These are phyloP conservation scores for Planiliza haematocheilus DNA, from an alignment of 2,113 vertebrate genomes.

Conservation along the genomic window DNA sequence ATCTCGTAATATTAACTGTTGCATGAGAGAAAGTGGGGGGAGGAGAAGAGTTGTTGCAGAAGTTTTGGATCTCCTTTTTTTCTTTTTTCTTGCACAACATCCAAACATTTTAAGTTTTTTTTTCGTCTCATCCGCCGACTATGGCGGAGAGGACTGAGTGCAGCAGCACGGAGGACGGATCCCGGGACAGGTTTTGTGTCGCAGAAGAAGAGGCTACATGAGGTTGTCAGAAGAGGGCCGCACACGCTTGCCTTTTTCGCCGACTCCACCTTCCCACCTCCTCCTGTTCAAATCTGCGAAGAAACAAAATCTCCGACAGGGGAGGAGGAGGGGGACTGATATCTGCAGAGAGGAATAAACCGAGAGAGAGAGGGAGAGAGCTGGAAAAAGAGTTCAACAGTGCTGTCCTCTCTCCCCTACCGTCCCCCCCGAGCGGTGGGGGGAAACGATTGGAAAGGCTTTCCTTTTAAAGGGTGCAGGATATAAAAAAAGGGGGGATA, in stretches of 20 bases:
- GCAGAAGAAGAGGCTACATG: slow-evolving; percentile 80
- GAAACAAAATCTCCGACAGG: slow-evolving; percentile 77
- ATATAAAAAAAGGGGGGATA: slow-evolving; percentile 68
- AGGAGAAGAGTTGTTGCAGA: no score
- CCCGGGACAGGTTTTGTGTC: slow-evolving; percentile 71
- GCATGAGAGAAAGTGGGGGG: slow-evolving; percentile 51
- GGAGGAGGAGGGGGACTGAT: slow-evolving; percentile 73
- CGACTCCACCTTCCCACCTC: slow-evolving; percentile 82
- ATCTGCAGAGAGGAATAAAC: slow-evolving; percentile 68
- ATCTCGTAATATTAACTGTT: slow-evolving; percentile 59
- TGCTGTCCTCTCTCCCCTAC: slow-evolving; percentile 78
- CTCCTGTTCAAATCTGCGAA: slow-evolving; percentile 80
- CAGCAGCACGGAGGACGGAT: slow-evolving; percentile 67
- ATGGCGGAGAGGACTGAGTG: slow-evolving; percentile 76
- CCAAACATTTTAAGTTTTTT: no score
- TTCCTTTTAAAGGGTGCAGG: slow-evolving; percentile 34
- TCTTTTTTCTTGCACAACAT: neutral
- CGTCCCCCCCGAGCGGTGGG: slow-evolving; percentile 80
- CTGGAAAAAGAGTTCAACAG: slow-evolving; percentile 52
- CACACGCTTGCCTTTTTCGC: slow-evolving; percentile 69
- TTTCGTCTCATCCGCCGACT: slow-evolving; percentile 35
- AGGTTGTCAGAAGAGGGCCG: slow-evolving; percentile 74
- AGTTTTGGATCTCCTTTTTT: neutral
- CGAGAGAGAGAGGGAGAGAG: slow-evolving; percentile 46
- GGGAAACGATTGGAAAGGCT: slow-evolving; percentile 66